These are phyloP conservation scores for Tridacna crocea DNA, from an alignment of 2,888 invertebrate genomes.

Conservation along the genomic window DNA sequence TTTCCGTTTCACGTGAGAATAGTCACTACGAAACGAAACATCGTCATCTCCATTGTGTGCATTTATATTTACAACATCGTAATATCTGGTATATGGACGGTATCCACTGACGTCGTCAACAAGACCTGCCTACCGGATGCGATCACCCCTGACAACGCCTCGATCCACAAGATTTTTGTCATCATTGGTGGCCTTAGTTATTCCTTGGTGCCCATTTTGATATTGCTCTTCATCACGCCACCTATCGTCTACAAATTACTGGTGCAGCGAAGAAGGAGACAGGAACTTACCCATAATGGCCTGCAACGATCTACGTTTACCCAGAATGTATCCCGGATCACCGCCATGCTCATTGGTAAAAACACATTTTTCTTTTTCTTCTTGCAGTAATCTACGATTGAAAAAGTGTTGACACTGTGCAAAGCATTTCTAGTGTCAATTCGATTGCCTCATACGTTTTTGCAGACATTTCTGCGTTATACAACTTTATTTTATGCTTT, in stretches of 20 bases:
- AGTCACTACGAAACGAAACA: slow-evolving; percentile 16
- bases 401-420: too few relatives aligned
- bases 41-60: neutral
- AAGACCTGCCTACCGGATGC: slow-evolving; percentile 35
- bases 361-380: neutral
- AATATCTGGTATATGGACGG: slow-evolving; percentile 54
- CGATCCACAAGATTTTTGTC: slow-evolving; percentile 28
- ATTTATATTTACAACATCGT: slow-evolving; percentile 25
- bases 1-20: slow-evolving; percentile 26
- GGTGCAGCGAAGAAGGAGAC: neutral
- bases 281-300: neutral
- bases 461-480: too few relatives aligned
- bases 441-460: too few relatives aligned
- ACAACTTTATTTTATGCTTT: too few relatives aligned
- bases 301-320: neutral
- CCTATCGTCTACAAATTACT: slow-evolving; percentile 43
- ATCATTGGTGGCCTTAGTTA: slow-evolving; percentile 44
- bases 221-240: slow-evolving; percentile 55
- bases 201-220: slow-evolving; percentile 46
- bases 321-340: slow-evolving; percentile 18
- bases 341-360: slow-evolving; percentile 31
- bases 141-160: slow-evolving; percentile 13
- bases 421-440: too few relatives aligned
- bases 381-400: too few relatives aligned
- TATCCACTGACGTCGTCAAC: slow-evolving; percentile 46